phyloP scores from a whole-genome alignment of 2,113 vertebrate genomes.

The Leptosomus discolor region DNA sequence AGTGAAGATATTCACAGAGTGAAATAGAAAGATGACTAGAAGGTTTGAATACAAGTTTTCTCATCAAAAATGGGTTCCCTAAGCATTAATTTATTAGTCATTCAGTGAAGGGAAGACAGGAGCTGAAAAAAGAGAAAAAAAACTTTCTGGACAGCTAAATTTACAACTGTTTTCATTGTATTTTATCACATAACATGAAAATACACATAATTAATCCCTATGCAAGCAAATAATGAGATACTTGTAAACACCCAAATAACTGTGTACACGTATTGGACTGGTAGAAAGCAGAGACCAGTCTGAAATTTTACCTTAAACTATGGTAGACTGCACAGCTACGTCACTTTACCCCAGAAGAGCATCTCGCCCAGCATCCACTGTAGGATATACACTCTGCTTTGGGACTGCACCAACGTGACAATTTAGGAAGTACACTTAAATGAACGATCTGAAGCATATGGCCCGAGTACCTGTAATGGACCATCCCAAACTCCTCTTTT shows the following conservation, averaged over 20 bases:
- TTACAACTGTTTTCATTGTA: background rate
- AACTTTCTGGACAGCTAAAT: background rate
- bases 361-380: background rate
- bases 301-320: background rate
- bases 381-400: background rate
- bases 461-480: background rate
- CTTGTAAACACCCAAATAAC: background rate
- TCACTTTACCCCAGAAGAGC: background rate
- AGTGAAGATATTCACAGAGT: background rate
- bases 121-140: background rate
- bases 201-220: background rate
- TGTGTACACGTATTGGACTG: no score
- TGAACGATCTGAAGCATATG: background rate
- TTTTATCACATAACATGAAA: background rate
- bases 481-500: background rate
- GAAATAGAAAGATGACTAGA: background rate
- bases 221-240: background rate
- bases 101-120: background rate
- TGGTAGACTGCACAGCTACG: accelerated
- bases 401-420: background rate
- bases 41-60: background rate
- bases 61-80: background rate
- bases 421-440: background rate
- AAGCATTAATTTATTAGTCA: background rate
- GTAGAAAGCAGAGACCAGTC: background rate